A percentile compares a stretch with the other conserved stretches of the same genome.
These are phyloP conservation scores for Tachystola acroxantha DNA, from an alignment of 2,888 invertebrate species.

Conservation along the genomic window DNA sequence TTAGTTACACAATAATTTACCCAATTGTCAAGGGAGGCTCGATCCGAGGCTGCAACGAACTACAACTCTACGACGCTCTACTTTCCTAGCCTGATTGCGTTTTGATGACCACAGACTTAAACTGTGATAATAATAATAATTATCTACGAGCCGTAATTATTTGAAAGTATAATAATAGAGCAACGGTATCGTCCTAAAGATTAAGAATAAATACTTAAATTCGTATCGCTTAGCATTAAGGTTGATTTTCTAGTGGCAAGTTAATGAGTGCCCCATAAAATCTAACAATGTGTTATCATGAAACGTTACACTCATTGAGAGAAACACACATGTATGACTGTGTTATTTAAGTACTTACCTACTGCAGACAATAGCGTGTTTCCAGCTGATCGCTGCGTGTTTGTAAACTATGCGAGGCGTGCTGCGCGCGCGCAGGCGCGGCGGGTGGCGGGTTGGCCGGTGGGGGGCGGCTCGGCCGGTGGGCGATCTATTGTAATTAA, in stretches of 20 bases:
- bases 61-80: not conserved
- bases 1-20: not conserved
- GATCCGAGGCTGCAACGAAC: no score
- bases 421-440: not conserved
- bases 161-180: no score
- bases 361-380: not conserved
- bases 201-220: no score
- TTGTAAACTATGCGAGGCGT: not conserved
- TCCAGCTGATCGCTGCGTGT: not conserved
- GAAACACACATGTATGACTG: no score
- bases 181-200: no score
- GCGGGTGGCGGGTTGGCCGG: not conserved
- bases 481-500: conserved; percentile 18
- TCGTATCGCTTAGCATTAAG: no score
- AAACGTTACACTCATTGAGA: no score
- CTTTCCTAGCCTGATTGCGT: not conserved
- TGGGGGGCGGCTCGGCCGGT: not conserved
- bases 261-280: no score
- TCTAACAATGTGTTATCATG: no score
- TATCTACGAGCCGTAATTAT: not conserved
- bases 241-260: no score
- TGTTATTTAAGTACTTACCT: no score
- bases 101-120: not conserved
- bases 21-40: not conserved
- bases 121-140: not conserved